These are phyloP conservation scores for Panthera tigris DNA, from an alignment of 2,113 vertebrate genomes.

Conservation along the genomic window DNA sequence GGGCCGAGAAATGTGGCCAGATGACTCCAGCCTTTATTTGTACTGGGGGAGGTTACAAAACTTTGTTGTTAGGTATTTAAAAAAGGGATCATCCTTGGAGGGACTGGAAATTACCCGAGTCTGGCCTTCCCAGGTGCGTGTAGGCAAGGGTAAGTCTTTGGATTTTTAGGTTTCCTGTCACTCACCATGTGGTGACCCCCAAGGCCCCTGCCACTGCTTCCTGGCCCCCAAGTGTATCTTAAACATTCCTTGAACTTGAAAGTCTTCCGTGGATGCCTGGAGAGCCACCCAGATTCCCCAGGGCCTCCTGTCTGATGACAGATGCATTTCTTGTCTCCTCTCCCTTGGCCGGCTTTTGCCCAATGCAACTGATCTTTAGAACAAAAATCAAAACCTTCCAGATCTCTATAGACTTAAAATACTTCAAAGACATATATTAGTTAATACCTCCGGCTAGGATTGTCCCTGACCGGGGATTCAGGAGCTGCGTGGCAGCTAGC, in stretches of 20 bases:
- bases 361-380: background rate
- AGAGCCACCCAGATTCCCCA: background rate
- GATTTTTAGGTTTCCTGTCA: background rate
- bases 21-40: background rate
- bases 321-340: background rate
- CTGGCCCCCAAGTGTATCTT: background rate
- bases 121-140: background rate
- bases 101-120: background rate
- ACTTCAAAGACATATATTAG: background rate
- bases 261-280: background rate
- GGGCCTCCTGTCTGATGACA: background rate
- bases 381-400: background rate
- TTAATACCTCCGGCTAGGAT: background rate
- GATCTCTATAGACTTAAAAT: background rate
- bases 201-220: background rate
- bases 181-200: background rate
- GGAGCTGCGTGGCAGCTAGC: background rate
- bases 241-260: background rate
- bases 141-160: background rate
- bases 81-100: background rate
- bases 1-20: background rate
- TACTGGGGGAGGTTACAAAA: background rate
- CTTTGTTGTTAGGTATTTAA: background rate
- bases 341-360: background rate
- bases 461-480: background rate